phyloP scores from a whole-genome alignment of 2,797 vertebrate species.

The Coendou prehensilis region DNA sequence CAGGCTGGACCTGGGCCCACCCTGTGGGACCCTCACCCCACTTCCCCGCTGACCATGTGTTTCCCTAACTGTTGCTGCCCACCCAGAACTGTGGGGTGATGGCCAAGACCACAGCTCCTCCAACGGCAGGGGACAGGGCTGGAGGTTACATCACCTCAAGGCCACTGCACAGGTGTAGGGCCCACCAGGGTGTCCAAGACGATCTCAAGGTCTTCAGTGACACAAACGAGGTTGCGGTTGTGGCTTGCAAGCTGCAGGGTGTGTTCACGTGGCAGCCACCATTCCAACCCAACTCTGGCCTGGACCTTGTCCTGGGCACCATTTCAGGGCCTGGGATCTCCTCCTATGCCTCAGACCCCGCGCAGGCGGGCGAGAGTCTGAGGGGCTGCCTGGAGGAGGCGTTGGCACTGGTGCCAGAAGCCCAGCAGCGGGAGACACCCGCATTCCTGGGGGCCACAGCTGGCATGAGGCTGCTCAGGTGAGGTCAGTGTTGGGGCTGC shows the following conservation, averaged over 20 bases:
- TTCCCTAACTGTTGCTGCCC: no score
- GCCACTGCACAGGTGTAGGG: not conserved
- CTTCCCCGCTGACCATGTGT: accelerated
- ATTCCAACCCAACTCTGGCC: no score
- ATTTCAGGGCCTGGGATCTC: constrained; percentile 94
- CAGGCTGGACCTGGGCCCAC: not conserved
- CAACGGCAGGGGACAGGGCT: not conserved
- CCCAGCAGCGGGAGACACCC: constrained; percentile 90
- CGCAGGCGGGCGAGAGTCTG: constrained; percentile 91
- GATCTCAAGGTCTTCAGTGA: not conserved
- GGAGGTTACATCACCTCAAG: not conserved
- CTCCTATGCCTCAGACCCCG: constrained; percentile 88
- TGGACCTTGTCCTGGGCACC: not conserved
- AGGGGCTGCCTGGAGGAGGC: constrained; percentile 92
- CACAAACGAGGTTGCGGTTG: not conserved
- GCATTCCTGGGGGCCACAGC: constrained; percentile 96
- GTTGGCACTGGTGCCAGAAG: constrained; percentile 87
- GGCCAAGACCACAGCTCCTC: not conserved
- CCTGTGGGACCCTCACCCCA: not conserved
- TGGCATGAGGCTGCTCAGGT: constrained; percentile 97
- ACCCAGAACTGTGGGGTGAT: not conserved
- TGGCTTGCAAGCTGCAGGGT: not conserved
- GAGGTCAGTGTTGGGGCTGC: not conserved
- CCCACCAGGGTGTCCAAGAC: not conserved
- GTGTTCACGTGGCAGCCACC: accelerated